Base-by-base conservation (phyloP, 2,113 vertebrate genomes). In the Mobula birostris region DNA sequence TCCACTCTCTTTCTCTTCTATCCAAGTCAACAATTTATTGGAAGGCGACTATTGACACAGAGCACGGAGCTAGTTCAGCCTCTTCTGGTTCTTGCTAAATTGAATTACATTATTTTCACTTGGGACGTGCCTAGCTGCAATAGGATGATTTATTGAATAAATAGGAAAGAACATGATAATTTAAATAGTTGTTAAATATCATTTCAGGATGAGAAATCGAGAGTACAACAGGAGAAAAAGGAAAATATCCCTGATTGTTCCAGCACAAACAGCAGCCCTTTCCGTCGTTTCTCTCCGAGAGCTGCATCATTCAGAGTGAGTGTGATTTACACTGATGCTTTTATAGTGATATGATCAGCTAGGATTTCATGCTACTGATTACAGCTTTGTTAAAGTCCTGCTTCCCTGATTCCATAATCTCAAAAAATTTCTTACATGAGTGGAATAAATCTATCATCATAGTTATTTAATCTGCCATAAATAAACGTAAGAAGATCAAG, bases 301-400 rank as follows among this genome's bases (percentile, higher is more conserved):
- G 98, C 98, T 0, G 94, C 97, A 94, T 99, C 98, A 66, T 98
- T 98, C 95, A 97, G 98, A 97, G 98, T 99, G 96, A 98, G 97
- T 79, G 68, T 36, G 91, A 14, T 1, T 19, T 27, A 14, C 63
- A 32, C 58, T 36, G 63, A 15, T 32, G 11, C 21, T 74, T 48
- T 74, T 72, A 8, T 9, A 27, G 36, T 92, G 66, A 72, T 72
- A 63, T 40, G 7, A 15, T 66, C 11, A 14, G 4, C 8, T 70
- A 27, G 88, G 17, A 24, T 21, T 70, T 29, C 29, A 29, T 90
- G 29, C 29, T 66, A 29, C 61, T 17, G 6, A 19, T 66, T 32
- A n/a, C 61, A 90, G n/a, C 56, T 63, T 27, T 15, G 58, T 8
- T 6, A 63, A 61, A 61, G 83, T 27, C 85, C 7, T 32, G 17